These are phyloP conservation scores for Dryobota labecula DNA, from an alignment of 2,888 invertebrate genomes.

Conservation along the genomic window DNA sequence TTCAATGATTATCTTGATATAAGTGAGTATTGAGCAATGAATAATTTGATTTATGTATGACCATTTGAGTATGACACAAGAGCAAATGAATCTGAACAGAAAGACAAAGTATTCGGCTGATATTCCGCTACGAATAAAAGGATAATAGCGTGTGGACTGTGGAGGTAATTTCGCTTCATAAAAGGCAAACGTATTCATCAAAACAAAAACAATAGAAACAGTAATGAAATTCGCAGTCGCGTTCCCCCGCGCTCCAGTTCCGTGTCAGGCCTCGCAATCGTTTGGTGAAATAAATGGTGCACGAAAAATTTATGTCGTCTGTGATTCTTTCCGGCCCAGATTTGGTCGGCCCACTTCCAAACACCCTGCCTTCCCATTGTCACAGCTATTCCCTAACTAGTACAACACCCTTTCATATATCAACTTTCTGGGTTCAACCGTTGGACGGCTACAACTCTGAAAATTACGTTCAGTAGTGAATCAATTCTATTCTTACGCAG, in stretches of 20 bases:
- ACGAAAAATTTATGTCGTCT: slow-evolving; percentile 84
- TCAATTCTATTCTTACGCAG: neutral
- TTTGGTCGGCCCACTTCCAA: slow-evolving; percentile 60
- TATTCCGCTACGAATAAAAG: slow-evolving; percentile 31
- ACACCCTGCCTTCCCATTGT: slow-evolving; percentile 60
- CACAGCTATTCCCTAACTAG: slow-evolving; percentile 52
- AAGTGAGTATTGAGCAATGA: slow-evolving; percentile 51
- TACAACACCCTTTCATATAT: slow-evolving; percentile 57
- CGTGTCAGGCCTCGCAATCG: slow-evolving; percentile 75
- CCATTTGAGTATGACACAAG: slow-evolving; percentile 4
- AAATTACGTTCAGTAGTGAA: slow-evolving; percentile 12
- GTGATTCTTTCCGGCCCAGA: slow-evolving; percentile 76
- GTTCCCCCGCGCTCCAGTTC: slow-evolving; percentile 69
- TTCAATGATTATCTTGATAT: slow-evolving; percentile 46
- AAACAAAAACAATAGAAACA: slow-evolving; percentile 64
- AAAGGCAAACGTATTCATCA: slow-evolving; percentile 63
- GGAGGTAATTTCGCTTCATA: slow-evolving; percentile 57
- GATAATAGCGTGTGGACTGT: slow-evolving; percentile 45
- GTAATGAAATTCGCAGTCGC: slow-evolving; percentile 68
- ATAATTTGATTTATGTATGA: slow-evolving; percentile 42
- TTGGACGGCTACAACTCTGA: neutral
- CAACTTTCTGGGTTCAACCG: slow-evolving; percentile 34
- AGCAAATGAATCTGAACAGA: slow-evolving; percentile 33
- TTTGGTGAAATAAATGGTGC: slow-evolving; percentile 86
- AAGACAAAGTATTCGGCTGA: slow-evolving; percentile 29